Base-by-base conservation (phyloP, 2,113 vertebrate species). In the Hemibates koningsi region DNA sequence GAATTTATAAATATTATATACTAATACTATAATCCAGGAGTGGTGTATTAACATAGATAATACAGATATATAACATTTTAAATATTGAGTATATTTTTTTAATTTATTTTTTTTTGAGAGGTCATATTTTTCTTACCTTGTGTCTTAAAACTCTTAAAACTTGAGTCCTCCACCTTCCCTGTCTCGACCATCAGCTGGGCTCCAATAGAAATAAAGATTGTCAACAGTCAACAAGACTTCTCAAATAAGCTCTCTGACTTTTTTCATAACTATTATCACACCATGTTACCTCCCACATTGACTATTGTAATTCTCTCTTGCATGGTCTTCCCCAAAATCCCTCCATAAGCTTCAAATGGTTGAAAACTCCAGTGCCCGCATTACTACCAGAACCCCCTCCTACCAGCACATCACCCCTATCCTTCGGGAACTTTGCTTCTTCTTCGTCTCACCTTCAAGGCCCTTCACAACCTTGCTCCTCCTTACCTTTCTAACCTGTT, bases 21-120 rank as follows among this genome's bases (percentile, higher is more conserved):
- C n/a, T 71, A 43, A 71, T 24, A 9, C 7, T 24, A 14, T 71
- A 4, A 71, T 43, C 13, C n/a, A 3, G 38, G n/a, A 9, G 41
- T 43, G 17, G n/a, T 43, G 12, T 71, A 68, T 41, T 14, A 41
- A 71, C 66, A 43, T 41, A 71, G n/a, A 71, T 16, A 16, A 9
- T 24, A 24, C n/a, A 43, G 38, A 24, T 43, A 4, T 43, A 71
- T 63, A 63, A 43, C 1, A 16, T 9, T 71, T 43, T 68, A 41
- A 41, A 68, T 41, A 41, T 14, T 68, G 38, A 71, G 13, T 68
- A 21, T 41, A 68, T 41, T 7, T 38, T 68, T 7, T 36, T 1
- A 4, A 12, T 7, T 0, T 3, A 2, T 56, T 0, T 3, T 13
- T 12, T 56, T 27, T 56, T 27, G 0, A 21, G 21, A 21, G 21